Base-by-base conservation (phyloP, 2,113 vertebrate species). In the Calidris pygmaea region DNA sequence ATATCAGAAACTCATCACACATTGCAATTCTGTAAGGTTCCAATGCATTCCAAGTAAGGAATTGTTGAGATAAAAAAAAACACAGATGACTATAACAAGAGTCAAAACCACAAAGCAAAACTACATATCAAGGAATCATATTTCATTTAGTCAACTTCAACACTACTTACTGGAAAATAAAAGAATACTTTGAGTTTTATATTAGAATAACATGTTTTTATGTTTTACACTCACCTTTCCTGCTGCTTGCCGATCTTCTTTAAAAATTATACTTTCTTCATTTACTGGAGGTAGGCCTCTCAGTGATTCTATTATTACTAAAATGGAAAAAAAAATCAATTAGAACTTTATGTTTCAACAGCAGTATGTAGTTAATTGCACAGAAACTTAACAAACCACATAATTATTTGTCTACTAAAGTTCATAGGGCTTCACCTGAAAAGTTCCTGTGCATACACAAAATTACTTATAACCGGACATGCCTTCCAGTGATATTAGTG, bases 191-290 rank as follows among this genome's bases (percentile, higher is more conserved):
- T 17, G 10, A 71, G 34, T 79, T 90, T 41, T 67, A 3, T 17
- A 67, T 67, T 24, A 50, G 5, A 82, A 9, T 17, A 92, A 62
- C 3, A 30, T 3, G 9, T 1, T 50, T 63, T 43, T 37, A 59
- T 24, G 18, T 47, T 92, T 92, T 70, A 85, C 10, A 83, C 98
- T 76, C 80, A 99, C 99, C 98, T 99, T 99, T 89, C 99, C 99
- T 81, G 98, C 96, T 65, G 98, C 98, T 78, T 97, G 93, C 26
- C 98, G 97, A 82, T 99, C 97, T 82, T 98, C 98, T 53, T 96
- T 98, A 96, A 99, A 99, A 96, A 99, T 97, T 71, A 99, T 92
- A 94, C 98, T 99, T 45, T 99, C 98, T 26, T 99, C 99, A 90
- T 98, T 99, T 82, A 99, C 95, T 76, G 99, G 97, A 60, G 98